Base-by-base conservation (phyloP, 2,113 vertebrate genomes). In the Lamprologus callipterus region DNA sequence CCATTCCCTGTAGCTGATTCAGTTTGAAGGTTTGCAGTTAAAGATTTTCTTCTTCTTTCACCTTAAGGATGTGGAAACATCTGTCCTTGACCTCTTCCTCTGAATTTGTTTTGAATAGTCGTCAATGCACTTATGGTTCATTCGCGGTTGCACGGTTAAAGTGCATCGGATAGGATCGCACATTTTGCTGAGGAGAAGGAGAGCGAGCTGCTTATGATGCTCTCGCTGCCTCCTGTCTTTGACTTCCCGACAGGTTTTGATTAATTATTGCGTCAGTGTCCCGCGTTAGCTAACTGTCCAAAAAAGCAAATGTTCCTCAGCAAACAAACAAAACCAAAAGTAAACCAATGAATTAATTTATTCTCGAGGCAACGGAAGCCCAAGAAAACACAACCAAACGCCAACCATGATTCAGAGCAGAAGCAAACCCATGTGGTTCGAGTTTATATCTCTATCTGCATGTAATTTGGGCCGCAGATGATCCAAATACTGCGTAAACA, bases 391-490 rank as follows among this genome's bases (percentile, higher is more conserved):
- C 85, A 93, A 86, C 90, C 87, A 89, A 94, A 88, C 57, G 86
- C 80, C 81, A 68, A 80, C 79, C 49, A 47, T 91, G 85, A 94
- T 92, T 94, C 88, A 85, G 88, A 92, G 89, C 88, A 87, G 90
- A 80, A 90, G 90, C 89, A 87, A 85, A 79, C 70, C 85, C 91
- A 93, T 94, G 89, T 93, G 93, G 93, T 90, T 92, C 47, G 78
- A 88, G 85, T 95, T 94, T 93, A 88, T 89, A 85, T 90, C 83
- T 90, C 84, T 57, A 90, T 89, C 88, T 89, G 92, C 87, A 84
- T 94, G 87, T 94, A 93, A 95, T 94, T 90, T 94, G 91, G 87
- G 85, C 81, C 75, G 75, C 83, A 91, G 87, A 83, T 91, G 88
- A 94, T 94, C 84, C 23, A 51, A 88, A 83, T 63, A 57, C 49